Conservation (phyloP, 1,140 invertebrate genomes). For the Thaumetopoea pityocampa region DNA sequence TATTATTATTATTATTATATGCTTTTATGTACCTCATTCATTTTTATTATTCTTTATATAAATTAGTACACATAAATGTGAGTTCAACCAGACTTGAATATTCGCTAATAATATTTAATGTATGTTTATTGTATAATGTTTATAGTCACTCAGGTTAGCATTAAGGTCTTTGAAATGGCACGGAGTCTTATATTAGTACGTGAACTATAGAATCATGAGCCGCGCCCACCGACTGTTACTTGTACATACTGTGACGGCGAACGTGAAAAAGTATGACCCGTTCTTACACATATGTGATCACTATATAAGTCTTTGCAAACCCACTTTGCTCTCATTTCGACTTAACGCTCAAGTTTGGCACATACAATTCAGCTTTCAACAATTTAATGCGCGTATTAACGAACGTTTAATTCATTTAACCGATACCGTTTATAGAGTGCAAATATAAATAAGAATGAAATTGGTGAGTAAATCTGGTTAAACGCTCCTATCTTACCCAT, state of each 20-base stretch:
- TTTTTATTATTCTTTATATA: no score
- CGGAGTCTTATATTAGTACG: constrained; percentile 11
- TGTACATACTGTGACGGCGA: constrained; percentile 40
- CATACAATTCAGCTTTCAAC: constrained; percentile 50
- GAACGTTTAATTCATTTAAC: constrained; percentile 20
- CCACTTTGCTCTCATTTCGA: constrained; percentile 72
- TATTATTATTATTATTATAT: no score
- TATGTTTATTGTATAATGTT: no score
- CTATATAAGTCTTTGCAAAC: constrained; percentile 70
- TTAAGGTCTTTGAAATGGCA: constrained; percentile 6
- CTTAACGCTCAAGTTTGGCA: constrained; percentile 57
- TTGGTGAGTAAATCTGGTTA: constrained; percentile 46
- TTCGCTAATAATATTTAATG: no score
- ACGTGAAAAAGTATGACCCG: constrained; percentile 72
- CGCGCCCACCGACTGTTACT: constrained; percentile 49
- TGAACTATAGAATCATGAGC: constrained; percentile 22
- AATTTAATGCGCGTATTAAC: constrained; percentile 22
- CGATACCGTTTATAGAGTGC: constrained; percentile 10
- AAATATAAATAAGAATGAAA: constrained; percentile 33
- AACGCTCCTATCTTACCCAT: no score
- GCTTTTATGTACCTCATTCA: no score
- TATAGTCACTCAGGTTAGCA: constrained; percentile 1
- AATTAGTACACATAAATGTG: no score
- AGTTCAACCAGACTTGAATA: no score
- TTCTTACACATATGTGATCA: constrained; percentile 73